Evolutionary conservation across 2,888 invertebrate genomes (phyloP), one percentile per base, ranked within the genome.

Genomic region (Campoplex nolae): DNA sequence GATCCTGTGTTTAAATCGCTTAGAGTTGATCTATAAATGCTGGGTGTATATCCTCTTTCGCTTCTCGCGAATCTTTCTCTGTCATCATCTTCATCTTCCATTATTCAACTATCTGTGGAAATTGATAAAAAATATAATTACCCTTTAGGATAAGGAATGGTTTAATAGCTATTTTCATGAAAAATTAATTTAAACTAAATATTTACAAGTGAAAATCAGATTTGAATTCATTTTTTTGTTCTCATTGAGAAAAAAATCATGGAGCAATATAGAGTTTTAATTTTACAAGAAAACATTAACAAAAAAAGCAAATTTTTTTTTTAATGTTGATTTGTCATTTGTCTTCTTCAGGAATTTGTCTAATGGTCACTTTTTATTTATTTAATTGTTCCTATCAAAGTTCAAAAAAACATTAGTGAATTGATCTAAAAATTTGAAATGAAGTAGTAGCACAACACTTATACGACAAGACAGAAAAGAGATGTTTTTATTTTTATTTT

Each of bases 21-120:
- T 73, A 85, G 89, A 45, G 89, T 77, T 0, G 92, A 93, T 7
- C 86, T 87, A 85, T 92, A 93, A 65, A 91, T 86, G 42, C 89
- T 92, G 6, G 88, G 86, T 62, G 51, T 84, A 77, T 85, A 88
- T 67, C 79, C 89, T 83, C 80, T 86, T 23, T 71, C 68, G 35
- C 62, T 84, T 42, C 77, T 65, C 1, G 81, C 51, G 11, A 90
- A 85, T 87, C 56, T 88, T 54, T 85, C 84, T 48, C 88, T 83
- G 18, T 90, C 89, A 16, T 91, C 92, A 6, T 92, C 92, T 1
- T 92, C 92, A 32, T 92, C 92, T 58, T 92, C 91, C 93, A 93
- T 93, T 82, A 73, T 87, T 85, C 9, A 81, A 75, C 73, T n/a
- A 45, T 45, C 35, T 28, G 23, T 0, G 75, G 76, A 54, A 45